Percentiles rank a stretch among this genome's conserved stretches.
Evolutionary conservation across 2,113 vertebrate species (phyloP).

Genomic region (Aleadryas rufinucha): DNA sequence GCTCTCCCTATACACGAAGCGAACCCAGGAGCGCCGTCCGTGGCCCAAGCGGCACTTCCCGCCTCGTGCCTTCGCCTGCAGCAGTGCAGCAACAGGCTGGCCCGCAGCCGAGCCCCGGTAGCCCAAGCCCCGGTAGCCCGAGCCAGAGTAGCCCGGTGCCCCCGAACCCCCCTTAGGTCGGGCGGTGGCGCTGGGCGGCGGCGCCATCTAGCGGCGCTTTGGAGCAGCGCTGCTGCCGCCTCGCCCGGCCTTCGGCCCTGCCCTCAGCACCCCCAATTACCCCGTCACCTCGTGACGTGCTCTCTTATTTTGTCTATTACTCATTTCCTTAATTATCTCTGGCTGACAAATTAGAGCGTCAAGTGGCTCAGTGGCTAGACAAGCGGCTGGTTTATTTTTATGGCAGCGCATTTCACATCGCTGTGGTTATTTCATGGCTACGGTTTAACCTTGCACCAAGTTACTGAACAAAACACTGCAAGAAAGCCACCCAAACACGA

Average conservation of each 20-base stretch:
- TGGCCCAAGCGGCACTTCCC: no score
- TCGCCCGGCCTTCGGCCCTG: neutral
- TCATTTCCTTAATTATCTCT: neutral
- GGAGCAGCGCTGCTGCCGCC: neutral
- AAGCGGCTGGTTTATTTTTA: neutral
- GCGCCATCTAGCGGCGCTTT: neutral
- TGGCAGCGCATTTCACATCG: accelerated
- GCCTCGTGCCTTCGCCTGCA: neutral
- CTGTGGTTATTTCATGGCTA: neutral
- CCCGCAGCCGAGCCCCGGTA: neutral
- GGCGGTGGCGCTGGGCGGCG: neutral
- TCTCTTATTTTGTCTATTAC: neutral
- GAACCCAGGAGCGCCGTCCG: neutral
- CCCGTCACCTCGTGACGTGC: neutral
- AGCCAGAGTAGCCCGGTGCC: neutral
- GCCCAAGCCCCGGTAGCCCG: neutral
- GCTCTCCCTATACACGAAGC: accelerated
- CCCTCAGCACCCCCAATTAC: accelerated
- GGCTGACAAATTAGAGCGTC: neutral
- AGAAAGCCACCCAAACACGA: accelerated
- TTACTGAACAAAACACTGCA: neutral
- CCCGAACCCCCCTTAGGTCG: neutral
- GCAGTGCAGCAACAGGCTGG: neutral
- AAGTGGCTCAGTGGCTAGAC: neutral
- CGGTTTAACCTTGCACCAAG: neutral